Evolutionary conservation across 2,888 invertebrate genomes (phyloP), one percentile per base, ranked within the genome.

Genomic region (Apodemia hepburni): DNA sequence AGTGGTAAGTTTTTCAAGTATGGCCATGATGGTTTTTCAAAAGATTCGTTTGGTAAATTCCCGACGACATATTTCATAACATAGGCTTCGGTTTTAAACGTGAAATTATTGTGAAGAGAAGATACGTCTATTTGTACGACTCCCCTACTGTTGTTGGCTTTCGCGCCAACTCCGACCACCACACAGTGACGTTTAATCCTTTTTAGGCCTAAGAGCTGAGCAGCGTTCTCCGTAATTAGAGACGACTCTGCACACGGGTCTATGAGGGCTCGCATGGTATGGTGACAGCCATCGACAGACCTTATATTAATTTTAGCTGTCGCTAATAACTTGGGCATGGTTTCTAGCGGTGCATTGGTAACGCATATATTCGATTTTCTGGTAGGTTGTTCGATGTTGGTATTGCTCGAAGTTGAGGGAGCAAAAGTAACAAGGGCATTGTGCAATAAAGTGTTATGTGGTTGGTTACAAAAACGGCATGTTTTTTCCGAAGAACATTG

Each of bases 11-110:
- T 33, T 18, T 62, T 17, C 33, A 62, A 15, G 18, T 12, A 47
- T 18, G 62, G 33, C 62, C 62, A 62, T n/a, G 58, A 17, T 47
- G 62, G 62, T 18, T 62, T 58, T 11, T 49, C 60, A 60, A 60
- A 49, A 8, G 47, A 49, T 49, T 60, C n/a, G 29, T 33, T 49
- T 47, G 60, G 29, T 60, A 60, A 60, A 29, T 60, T 60, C 4
- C 60, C 60, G 4, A 60, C 49, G 33, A 60, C 29, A 60, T 60
- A 4, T 12, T 60, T 60, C 60, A 60, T 60, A 2, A 60, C 49
- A 9, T 60, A 60, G 11, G 60, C 60, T 60, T 33, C 60, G 4
- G 60, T 60, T 9, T 60, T 29, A 49, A 49, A 49, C 9, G 33
- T 60, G 15, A 60, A 60, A 47, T n/a, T 27, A 6, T 60, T 60